Conservation (phyloP, 2,113 vertebrate genomes). For the Actenoides hombroni region DNA sequence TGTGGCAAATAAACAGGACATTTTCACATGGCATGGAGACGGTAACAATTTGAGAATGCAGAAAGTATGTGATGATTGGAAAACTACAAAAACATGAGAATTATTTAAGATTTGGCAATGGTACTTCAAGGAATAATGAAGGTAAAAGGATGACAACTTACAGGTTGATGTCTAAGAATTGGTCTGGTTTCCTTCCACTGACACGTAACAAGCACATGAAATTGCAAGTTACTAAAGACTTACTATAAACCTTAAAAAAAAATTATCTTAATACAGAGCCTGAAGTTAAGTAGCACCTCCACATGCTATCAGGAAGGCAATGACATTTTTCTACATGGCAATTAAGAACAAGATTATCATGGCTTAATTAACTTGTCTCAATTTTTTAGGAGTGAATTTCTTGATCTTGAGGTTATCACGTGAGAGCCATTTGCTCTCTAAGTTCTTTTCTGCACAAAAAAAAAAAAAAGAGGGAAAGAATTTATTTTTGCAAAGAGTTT, state of each 20-base stretch:
- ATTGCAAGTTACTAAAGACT: not conserved
- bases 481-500: not conserved
- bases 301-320: not conserved
- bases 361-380: not conserved
- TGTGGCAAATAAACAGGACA: not conserved
- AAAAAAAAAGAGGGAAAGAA: not conserved
- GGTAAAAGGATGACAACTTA: not conserved
- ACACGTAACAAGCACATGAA: not conserved
- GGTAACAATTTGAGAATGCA: not conserved
- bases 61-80: fast-evolving
- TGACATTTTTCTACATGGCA: not conserved
- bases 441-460: not conserved
- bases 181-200: not conserved
- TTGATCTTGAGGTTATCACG: not conserved
- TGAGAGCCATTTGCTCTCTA: not conserved
- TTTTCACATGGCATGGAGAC: not conserved
- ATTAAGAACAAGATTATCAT: not conserved
- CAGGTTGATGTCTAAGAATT: not conserved
- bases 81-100: not conserved
- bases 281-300: not conserved
- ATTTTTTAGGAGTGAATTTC: not conserved
- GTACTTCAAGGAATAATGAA: not conserved
- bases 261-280: not conserved
- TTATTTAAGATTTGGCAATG: not conserved
- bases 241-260: not conserved